These are phyloP conservation scores for Pardosa pseudoannulata DNA, from an alignment of 2,888 invertebrate species.

Conservation along the genomic window DNA sequence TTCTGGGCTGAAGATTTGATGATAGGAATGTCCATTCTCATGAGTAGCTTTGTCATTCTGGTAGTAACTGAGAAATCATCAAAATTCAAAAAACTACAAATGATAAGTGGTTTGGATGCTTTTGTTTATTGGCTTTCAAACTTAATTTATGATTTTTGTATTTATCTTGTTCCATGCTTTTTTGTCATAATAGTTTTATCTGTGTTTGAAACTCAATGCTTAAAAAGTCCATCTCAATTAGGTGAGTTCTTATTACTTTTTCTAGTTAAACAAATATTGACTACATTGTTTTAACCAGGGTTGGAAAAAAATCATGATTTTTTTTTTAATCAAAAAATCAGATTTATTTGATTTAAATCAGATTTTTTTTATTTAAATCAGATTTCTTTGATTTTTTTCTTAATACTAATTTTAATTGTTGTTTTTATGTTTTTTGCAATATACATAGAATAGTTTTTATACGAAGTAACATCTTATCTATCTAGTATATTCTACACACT, in stretches of 20 bases:
- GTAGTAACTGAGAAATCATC: slow-evolving; percentile 83
- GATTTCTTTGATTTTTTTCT: no score
- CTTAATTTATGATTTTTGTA: slow-evolving; percentile 83
- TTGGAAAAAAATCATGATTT: no score
- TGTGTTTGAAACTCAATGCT: background rate
- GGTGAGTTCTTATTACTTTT: background rate
- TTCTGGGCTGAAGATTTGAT: slow-evolving; percentile 80
- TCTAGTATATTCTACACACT: no score
- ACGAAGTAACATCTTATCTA: no score
- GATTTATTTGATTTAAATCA: no score
- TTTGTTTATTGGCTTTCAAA: slow-evolving; percentile 84
- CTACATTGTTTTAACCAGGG: no score
- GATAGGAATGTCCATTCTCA: slow-evolving; percentile 81
- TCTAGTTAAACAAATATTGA: no score
- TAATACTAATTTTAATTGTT: no score
- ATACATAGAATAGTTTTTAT: no score
- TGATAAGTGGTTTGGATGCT: slow-evolving; percentile 84
- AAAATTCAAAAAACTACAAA: slow-evolving; percentile 84
- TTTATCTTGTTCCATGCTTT: slow-evolving; percentile 81
- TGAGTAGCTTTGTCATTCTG: slow-evolving; percentile 79
- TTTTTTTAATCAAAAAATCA: no score
- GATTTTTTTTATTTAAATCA: no score
- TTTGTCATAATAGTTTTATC: slow-evolving; percentile 82
- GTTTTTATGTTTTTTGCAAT: no score
- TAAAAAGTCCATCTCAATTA: background rate